Evolutionary conservation across 2,888 invertebrate genomes (phyloP).

Genomic region (Platycheirus albimanus): DNA sequence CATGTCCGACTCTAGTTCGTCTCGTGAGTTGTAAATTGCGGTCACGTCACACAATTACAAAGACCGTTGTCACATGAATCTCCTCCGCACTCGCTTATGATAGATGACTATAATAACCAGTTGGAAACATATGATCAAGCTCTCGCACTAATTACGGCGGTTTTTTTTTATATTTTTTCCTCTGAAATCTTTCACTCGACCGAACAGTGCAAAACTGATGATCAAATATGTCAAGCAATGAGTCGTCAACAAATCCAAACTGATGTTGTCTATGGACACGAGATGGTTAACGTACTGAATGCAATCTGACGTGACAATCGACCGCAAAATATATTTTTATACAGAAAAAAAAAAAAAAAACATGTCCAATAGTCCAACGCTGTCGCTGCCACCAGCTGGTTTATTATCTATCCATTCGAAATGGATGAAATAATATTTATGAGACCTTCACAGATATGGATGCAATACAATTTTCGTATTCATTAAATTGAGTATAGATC

Average conservation of each 20-base stretch:
- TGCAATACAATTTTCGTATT: constrained; percentile 52
- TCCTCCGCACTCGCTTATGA: constrained; percentile 23
- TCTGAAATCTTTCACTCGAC: constrained; percentile 60
- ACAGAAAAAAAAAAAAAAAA: constrained; percentile 1
- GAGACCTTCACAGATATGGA: constrained; percentile 47
- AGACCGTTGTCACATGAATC: constrained; percentile 37
- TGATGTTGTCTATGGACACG: constrained; percentile 68
- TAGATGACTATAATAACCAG: constrained; percentile 49
- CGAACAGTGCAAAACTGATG: constrained; percentile 59
- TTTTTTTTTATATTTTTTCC: constrained; percentile 10
- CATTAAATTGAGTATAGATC: constrained; percentile 38
- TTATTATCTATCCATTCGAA: background rate
- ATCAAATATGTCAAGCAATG: constrained; percentile 65
- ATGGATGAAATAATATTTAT: constrained; percentile 49
- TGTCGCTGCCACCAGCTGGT: constrained; percentile 5
- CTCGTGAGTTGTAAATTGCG: constrained; percentile 38
- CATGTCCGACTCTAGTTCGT: constrained; percentile 5
- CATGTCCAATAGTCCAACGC: background rate
- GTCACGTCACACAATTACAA: constrained; percentile 45
- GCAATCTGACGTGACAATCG: constrained; percentile 67
- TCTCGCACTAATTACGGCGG: constrained; percentile 54
- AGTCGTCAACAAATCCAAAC: constrained; percentile 64
- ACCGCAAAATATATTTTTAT: constrained; percentile 42
- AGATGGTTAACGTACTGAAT: constrained; percentile 55
- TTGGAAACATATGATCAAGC: constrained; percentile 54